Base-by-base conservation (phyloP, 2,113 vertebrate genomes). In the Myotis yumanensis region DNA sequence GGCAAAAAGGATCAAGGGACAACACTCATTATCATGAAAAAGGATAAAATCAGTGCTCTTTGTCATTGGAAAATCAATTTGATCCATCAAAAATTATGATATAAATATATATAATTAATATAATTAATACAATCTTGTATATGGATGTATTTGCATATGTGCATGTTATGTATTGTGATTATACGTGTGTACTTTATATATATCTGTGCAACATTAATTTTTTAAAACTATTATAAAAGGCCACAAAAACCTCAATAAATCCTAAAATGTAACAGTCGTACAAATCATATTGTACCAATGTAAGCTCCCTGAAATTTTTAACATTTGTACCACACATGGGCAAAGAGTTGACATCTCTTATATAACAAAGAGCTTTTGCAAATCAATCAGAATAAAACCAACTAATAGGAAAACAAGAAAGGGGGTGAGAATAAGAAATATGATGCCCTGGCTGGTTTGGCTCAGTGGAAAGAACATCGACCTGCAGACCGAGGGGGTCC, bases 181-280 rank as follows among this genome's bases (percentile, higher is more conserved):
- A 5, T 48, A 40, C n/a, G 5, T 75, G 23, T 40, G 30, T 32
- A 46, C 32, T 94, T 64, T 54, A 46, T 46, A 40, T 40, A 40
- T 40, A 40, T 40, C 35, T 57, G 25, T 52, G 30, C n/a, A 59
- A 81, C 25, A n/a, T 54, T 77, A n/a, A n/a, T 66, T 76, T 92
- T 89, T 64, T 9, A 62, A 64, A 93, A 79, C 64, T 20, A 62
- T 15, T 48, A 59, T 16, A 25, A 71, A 92, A 95, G 30, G 12
- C 30, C 69, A 95, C 25, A 48, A 81, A 85, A 96, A 80, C 11
- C 23, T 23, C n/a, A 86, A 54, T 48, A 85, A 64, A 92, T 71
- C 64, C 79, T 69, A 89, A 93, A 86, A 76, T 32, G 6, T 51
- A 81, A 25, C 46, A 82, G 25, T 75, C n/a, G 79, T 83, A 86